phyloP scores from a whole-genome alignment of 2,113 vertebrate species.

The Dicrurus megarhynchus region DNA sequence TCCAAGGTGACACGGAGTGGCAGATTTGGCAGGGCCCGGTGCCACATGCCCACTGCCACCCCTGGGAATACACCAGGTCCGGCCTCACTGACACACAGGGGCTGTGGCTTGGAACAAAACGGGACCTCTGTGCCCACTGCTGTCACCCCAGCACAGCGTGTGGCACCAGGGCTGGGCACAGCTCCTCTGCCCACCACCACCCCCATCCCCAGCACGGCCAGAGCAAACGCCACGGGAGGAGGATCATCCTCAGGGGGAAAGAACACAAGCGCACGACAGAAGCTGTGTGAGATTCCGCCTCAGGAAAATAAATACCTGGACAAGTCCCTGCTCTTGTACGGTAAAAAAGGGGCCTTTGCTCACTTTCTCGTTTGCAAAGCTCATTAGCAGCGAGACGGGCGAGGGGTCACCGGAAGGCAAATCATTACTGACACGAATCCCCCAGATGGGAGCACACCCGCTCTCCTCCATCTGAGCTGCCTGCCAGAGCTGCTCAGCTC shows the following conservation, averaged over 20 bases:
- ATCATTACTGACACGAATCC: not conserved
- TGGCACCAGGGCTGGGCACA: not conserved
- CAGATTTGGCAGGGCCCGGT: not conserved
- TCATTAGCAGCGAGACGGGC: not conserved
- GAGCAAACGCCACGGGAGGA: accelerated
- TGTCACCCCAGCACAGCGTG: accelerated
- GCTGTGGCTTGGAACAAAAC: accelerated
- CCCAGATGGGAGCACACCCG: not conserved
- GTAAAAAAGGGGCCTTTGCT: not conserved
- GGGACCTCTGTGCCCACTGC: accelerated
- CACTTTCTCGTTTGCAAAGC: not conserved
- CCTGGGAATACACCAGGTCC: not conserved
- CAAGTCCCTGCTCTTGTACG: not conserved
- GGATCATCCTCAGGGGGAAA: not conserved
- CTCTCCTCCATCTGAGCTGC: not conserved
- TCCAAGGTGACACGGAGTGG: not conserved
- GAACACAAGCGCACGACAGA: not conserved
- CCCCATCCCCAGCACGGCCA: accelerated
- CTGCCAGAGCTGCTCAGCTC: not conserved
- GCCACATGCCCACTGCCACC: not conserved
- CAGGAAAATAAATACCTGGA: not conserved
- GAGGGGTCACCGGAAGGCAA: not conserved
- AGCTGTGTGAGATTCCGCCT: accelerated
- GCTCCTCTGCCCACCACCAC: not conserved
- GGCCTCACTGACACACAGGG: accelerated